A percentile compares a stretch with the other conserved stretches of the same genome.
Conservation (phyloP, 2,113 vertebrate genomes). For the Felis catus region F.catus_Fca126_mat1.0 CM031412.1:168739501-168740000, state of each 20-base stretch:
- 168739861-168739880: too few species aligned
- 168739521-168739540: background rate
- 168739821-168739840: too few species aligned
- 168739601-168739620: background rate
- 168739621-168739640: background rate
- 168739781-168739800: background rate
- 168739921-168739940: too few species aligned
- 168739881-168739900: too few species aligned
- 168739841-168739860: too few species aligned
- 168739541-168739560: background rate
- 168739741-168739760: background rate
- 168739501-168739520: background rate
- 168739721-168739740: background rate
- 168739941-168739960: too few species aligned
- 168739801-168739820: background rate
- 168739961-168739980: too few species aligned
- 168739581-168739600: background rate
- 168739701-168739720: background rate
- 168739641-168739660: background rate
- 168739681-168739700: background rate
- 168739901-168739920: too few species aligned
- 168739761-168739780: background rate
- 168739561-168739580: background rate
- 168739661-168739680: background rate
- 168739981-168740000: too few species aligned